Base-by-base conservation (phyloP, 2,797 vertebrate species). In the Bradypodion ventrale region DNA sequence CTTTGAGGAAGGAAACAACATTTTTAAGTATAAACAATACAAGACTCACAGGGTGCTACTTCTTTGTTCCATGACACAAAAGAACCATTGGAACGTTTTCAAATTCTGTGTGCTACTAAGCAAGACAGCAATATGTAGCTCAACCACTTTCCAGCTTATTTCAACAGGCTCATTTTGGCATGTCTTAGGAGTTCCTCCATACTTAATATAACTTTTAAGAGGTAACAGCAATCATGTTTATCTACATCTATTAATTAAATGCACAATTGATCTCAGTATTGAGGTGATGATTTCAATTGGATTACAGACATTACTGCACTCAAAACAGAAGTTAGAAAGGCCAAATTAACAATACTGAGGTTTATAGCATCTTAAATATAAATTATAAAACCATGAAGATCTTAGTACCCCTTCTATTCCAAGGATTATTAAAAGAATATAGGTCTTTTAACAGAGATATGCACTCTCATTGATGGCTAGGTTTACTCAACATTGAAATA, bases 91-190 rank as follows among this genome's bases (percentile, higher is more conserved):
- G 1, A 80, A 82, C 46, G 86, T 87, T 85, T 84, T 86, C 75
- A 85, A 72, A 46, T 73, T 49, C 85, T 87, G 86, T 21, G 83
- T 85, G 87, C 85, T 1, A 0, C 35, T 60, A 25, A 32, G 70
- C 77, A 90, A 91, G n/a, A 59, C 25, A 83, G 35, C 81, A 87
- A 84, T 44, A 88, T 75, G 27, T 73, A 46, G 21, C 8, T 29
- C 86, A 83, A 60, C 85, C 84, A 80, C 66, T 77, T 89, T 91
- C 73, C 56, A 87, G 56, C 85, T 88, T 87, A 73, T 82, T 27
- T 87, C 69, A 40, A 60, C 27, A 76, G 19, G 56, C 29, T 7
- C 0, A 32, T 68, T 69, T 75, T 69, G 35, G 19, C 7, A 70
- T 63, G 10, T 65, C 46, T 62, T 27, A 40, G 37, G 2, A 35